Conservation (phyloP, 2,888 invertebrate genomes). For the Dascillus cervinus region DNA sequence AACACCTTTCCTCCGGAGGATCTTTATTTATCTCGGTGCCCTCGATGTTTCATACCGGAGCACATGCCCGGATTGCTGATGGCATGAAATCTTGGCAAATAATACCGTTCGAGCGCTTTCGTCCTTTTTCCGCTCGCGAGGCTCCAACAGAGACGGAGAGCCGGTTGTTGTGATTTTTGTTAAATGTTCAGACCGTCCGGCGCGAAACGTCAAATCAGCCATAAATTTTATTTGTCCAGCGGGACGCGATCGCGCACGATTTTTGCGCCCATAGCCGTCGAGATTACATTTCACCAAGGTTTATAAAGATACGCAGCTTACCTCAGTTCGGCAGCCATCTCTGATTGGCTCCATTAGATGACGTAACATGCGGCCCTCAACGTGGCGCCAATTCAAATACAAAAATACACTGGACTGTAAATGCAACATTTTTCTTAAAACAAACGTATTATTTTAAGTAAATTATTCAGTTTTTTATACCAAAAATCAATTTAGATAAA, state of each 20-base stretch:
- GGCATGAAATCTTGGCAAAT: conserved; percentile 15
- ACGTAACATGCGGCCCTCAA: too few relatives aligned
- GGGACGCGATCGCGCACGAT: conserved; percentile 35
- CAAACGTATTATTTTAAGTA: too few relatives aligned
- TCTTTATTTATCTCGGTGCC: conserved; percentile 12
- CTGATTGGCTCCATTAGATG: too few relatives aligned
- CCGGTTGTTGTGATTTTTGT: conserved; percentile 7
- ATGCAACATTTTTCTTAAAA: too few relatives aligned
- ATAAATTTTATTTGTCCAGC: conserved; percentile 50
- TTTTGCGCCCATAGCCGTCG: conserved; percentile 25
- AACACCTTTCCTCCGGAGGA: conserved; percentile 22
- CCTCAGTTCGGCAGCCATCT: too few relatives aligned
- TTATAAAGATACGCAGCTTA: too few relatives aligned
- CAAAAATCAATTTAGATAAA: too few relatives aligned
- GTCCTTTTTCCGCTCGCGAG: neutral
- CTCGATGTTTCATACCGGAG: conserved; percentile 21
- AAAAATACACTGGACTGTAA: too few relatives aligned
- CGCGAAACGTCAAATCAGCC: conserved; percentile 46
- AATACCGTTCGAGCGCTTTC: neutral
- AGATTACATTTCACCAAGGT: conserved; percentile 18
- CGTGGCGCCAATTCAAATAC: too few relatives aligned
- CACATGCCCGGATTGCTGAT: conserved; percentile 21
- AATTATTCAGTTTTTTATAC: too few relatives aligned
- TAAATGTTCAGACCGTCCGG: conserved; percentile 29
- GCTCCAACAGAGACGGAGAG: conserved; percentile 8